Evolutionary conservation across 2,113 vertebrate species (phyloP), one percentile per base, ranked within the genome.

Genomic region (Chionis minor): DNA sequence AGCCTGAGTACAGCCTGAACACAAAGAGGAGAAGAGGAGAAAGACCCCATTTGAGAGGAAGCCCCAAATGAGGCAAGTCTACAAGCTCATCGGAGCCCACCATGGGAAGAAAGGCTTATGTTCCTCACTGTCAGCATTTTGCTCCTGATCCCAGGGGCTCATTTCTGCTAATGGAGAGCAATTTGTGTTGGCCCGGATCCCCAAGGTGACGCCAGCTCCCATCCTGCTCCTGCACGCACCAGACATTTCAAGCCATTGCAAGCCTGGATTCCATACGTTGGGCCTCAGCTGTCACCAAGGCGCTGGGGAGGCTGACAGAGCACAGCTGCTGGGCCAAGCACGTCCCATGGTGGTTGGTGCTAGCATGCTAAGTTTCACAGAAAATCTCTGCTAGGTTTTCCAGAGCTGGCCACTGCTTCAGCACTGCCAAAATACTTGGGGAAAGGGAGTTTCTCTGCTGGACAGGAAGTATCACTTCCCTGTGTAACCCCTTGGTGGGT

Each of bases 401-500:
- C 51, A 73, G 79, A 61, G 33, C 27, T 8, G 14, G 23, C 18
- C 75, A 80, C 90, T 2, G 0, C 42, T 90, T 55, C 70, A 75
- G 56, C 69, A 5, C 74, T 65, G 44, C 62, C 85, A 47, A 80
- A 88, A 80, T 55, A 59, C 65, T 45, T 70, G 62, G 32, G 28
- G 40, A 94, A 74, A 72, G 20, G 35, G n/a, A 63, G 54, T 85
- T 81, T 71, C 55, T 71, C 55, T 66, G 26, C 15, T 55, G 80
- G 33, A 75, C 16, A 27, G 45, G 49, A 93, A 92, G 15, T 54
- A 81, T 62, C 51, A 44, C 23, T 66, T 81, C 33, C 49, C 23
- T 56, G 22, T 3, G 0, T 59, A 12, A 3, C 49, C 35, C 35
- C 30, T 24, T 4, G 0, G 3, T 15, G 47, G 33, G 12, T n/a